A percentile compares a stretch with the other conserved stretches of the same genome.
phyloP scores from a whole-genome alignment of 2,888 invertebrate genomes.

The Aricia artaxerxes region DNA sequence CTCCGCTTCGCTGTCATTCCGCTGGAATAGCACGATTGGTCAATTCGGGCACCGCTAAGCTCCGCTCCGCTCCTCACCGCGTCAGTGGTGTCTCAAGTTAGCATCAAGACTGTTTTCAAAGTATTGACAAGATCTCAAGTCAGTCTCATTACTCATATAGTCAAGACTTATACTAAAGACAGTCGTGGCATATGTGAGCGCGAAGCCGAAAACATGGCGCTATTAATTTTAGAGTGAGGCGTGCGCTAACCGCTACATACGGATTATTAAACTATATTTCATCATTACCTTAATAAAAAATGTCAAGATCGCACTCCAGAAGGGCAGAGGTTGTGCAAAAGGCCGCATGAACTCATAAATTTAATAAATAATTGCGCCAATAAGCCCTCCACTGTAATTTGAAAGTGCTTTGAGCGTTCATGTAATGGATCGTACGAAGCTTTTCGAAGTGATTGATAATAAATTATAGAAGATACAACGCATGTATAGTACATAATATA shows the following conservation, averaged over 20 bases:
- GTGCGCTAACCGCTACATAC: slow-evolving; percentile 31
- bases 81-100: too few species aligned
- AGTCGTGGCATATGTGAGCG: neutral
- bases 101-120: too few species aligned
- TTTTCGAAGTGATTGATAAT: neutral
- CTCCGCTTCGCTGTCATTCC: too few species aligned
- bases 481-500: neutral
- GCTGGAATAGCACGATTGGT: too few species aligned
- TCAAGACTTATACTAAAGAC: neutral
- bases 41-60: too few species aligned
- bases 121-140: neutral
- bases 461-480: neutral
- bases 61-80: too few species aligned
- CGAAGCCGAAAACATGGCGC: neutral
- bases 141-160: neutral
- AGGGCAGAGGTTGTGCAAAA: slow-evolving; percentile 53
- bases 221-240: slow-evolving; percentile 26
- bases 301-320: slow-evolving; percentile 63
- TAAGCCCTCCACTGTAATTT: slow-evolving; percentile 28
- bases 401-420: slow-evolving; percentile 26
- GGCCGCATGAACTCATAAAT: slow-evolving; percentile 31
- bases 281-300: slow-evolving; percentile 52
- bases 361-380: slow-evolving; percentile 23
- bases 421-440: slow-evolving; percentile 1
- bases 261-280: slow-evolving; percentile 48